phyloP scores from a whole-genome alignment of 1,140 invertebrate species.

The Eufriesea mexicana region DNA sequence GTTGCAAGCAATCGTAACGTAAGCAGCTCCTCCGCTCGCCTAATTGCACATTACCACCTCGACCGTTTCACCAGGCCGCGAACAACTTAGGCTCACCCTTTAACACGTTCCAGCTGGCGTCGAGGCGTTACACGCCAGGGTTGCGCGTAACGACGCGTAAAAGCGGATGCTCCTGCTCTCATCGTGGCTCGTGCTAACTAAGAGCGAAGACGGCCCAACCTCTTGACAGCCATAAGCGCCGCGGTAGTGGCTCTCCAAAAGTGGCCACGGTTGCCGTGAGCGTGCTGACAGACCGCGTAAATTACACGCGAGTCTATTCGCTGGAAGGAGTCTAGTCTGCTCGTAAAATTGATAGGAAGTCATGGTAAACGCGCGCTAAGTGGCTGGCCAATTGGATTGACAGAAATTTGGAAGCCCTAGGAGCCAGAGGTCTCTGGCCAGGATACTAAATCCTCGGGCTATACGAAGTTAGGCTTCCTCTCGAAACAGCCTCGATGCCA shows the following conservation, averaged over 20 bases:
- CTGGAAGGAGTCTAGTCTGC: neutral
- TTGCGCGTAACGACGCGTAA: conserved; percentile 36
- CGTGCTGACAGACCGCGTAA: too few species aligned
- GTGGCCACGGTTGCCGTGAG: neutral
- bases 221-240: neutral
- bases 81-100: conserved; percentile 1
- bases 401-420: neutral
- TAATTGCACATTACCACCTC: neutral
- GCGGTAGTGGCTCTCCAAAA: conserved; percentile 2
- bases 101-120: conserved; percentile 13
- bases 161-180: neutral
- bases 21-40: neutral
- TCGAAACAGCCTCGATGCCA: neutral
- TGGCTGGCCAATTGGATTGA: neutral
- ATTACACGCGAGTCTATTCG: neutral
- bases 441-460: too few species aligned
- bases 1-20: neutral
- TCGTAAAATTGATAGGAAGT: neutral
- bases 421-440: too few species aligned
- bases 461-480: neutral
- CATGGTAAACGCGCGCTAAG: neutral
- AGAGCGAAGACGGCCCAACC: conserved; percentile 18
- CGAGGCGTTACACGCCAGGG: conserved; percentile 10
- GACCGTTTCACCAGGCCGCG: neutral
- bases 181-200: conserved; percentile 12